phyloP scores from a whole-genome alignment of 2,888 invertebrate genomes.

The Iphiclides podalirius region DNA sequence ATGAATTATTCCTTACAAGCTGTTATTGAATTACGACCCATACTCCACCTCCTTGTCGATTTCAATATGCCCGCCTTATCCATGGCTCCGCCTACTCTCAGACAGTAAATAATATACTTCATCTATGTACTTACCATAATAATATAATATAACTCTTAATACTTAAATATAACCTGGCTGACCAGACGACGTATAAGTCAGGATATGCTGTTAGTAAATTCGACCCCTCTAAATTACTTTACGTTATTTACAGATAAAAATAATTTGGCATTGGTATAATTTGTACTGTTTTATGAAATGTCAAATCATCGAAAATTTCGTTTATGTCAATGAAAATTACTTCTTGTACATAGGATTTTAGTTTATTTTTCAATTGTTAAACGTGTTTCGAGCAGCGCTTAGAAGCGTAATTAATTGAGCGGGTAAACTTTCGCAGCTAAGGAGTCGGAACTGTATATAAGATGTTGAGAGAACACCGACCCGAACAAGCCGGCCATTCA shows the following conservation, averaged over 20 bases:
- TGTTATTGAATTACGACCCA: conserved; percentile 63
- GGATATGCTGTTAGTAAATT: too few relatives aligned
- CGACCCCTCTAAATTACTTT: too few relatives aligned
- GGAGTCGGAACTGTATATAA: conserved; percentile 69
- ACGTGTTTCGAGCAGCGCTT: conserved; percentile 31
- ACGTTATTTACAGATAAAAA: too few relatives aligned
- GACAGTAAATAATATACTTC: conserved; percentile 70
- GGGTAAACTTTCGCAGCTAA: conserved; percentile 65
- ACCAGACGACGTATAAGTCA: too few relatives aligned
- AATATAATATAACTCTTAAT: conserved; percentile 26
- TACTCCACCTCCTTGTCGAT: conserved; percentile 75
- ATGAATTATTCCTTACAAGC: conserved; percentile 11
- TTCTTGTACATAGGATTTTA: too few relatives aligned
- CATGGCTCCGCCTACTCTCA: conserved; percentile 71
- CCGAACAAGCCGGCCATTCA: conserved; percentile 70
- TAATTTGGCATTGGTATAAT: too few relatives aligned
- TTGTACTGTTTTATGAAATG: too few relatives aligned
- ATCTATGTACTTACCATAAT: conserved; percentile 48
- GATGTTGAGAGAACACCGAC: conserved; percentile 60
- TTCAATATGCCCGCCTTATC: conserved; percentile 75
- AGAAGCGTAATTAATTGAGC: conserved; percentile 69
- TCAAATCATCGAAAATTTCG: too few relatives aligned
- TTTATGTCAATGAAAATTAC: too few relatives aligned
- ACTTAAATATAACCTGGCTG: too few relatives aligned
- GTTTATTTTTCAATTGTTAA: too few relatives aligned